These are phyloP conservation scores for Chrysotoxum bicinctum DNA, from an alignment of 2,888 invertebrate species.

Conservation along the genomic window DNA sequence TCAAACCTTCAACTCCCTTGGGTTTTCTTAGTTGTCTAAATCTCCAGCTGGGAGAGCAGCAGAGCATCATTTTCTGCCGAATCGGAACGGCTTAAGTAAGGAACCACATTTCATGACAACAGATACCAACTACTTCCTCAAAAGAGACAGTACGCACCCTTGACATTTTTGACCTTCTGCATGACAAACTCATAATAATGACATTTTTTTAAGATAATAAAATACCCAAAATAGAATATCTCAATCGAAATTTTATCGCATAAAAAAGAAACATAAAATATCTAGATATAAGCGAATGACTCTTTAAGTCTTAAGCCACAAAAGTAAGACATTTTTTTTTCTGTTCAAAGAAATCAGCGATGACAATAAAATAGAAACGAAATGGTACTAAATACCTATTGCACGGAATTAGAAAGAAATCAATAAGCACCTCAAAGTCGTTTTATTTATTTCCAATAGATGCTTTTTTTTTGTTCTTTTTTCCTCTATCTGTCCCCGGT, in stretches of 20 bases:
- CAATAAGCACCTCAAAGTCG: slow-evolving; percentile 7
- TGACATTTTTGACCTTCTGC: too few species aligned
- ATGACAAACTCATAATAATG: too few species aligned
- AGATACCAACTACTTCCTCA: too few species aligned
- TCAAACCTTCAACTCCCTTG: too few species aligned
- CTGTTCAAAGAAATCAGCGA: neutral
- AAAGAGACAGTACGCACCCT: too few species aligned
- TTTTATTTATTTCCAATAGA: slow-evolving; percentile 18
- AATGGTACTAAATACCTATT: neutral
- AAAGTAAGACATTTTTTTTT: neutral
- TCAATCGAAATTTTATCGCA: neutral
- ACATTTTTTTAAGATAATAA: neutral
- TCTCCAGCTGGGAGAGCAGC: too few species aligned
- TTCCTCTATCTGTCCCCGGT: neutral
- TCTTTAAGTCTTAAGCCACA: neutral
- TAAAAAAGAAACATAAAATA: neutral
- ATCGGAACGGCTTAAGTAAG: too few species aligned
- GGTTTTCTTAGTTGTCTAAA: too few species aligned
- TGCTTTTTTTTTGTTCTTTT: neutral
- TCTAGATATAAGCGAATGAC: neutral
- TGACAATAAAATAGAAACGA: neutral
- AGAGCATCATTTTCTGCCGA: too few species aligned
- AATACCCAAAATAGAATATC: neutral
- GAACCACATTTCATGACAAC: too few species aligned
- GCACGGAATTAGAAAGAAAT: neutral